Percentiles rank a stretch among this genome's conserved stretches.
Evolutionary conservation across 2,113 vertebrate species (phyloP).

Genomic region (Lipophrys pholis): DNA sequence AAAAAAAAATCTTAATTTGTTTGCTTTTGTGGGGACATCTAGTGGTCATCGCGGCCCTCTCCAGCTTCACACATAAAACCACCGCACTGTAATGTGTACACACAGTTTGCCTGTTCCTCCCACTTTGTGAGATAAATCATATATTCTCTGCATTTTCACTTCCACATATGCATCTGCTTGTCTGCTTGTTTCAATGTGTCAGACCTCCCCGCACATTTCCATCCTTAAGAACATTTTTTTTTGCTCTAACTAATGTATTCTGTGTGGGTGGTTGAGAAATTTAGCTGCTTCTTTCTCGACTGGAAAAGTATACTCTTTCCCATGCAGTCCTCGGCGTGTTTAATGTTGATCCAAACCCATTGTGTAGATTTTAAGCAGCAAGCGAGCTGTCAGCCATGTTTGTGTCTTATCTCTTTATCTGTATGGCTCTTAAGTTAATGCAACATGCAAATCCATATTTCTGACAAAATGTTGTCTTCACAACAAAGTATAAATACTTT

Average conservation of each 20-base stretch:
- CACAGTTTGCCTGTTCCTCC: too few species aligned
- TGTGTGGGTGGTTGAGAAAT: conserved; percentile 1
- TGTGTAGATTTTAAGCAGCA: not conserved
- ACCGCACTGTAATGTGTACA: too few species aligned
- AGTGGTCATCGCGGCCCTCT: too few species aligned
- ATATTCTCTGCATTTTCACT: not conserved
- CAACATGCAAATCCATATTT: too few species aligned
- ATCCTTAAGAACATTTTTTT: not conserved
- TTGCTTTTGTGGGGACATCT: too few species aligned
- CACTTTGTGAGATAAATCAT: not conserved
- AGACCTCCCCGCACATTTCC: conserved; percentile 13
- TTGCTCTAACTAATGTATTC: not conserved
- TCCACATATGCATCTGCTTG: not conserved
- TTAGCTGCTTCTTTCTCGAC: not conserved
- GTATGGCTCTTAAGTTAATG: too few species aligned
- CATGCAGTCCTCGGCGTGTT: not conserved
- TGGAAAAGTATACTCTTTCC: not conserved
- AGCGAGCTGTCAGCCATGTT: too few species aligned
- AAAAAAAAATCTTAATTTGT: too few species aligned
- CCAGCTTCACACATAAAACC: too few species aligned
- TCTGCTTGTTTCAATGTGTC: conserved; percentile 19
- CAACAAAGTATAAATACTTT: too few species aligned
- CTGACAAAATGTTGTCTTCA: too few species aligned
- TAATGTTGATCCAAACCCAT: not conserved
- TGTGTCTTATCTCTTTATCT: too few species aligned